phyloP scores from a whole-genome alignment of 2,113 vertebrate genomes.

The Anas platyrhynchos region DNA sequence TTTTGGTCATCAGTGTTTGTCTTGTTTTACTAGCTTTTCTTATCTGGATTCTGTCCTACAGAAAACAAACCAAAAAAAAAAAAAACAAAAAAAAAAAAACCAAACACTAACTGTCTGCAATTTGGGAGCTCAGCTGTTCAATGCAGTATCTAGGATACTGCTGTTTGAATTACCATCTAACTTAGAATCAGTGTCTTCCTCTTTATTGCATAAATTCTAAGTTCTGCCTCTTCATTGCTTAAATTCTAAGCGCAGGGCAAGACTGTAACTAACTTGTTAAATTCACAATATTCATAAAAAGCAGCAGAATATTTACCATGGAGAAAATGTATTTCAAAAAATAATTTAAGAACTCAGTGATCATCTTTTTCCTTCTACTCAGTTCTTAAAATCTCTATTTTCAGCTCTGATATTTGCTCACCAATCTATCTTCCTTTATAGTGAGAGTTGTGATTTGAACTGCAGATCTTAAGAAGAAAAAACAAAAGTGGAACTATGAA shows the following conservation, averaged over 20 bases:
- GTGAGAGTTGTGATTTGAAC: background rate
- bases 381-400: background rate
- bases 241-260: background rate
- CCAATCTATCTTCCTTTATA: background rate
- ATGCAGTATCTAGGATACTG: background rate
- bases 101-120: too few relatives aligned
- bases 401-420: background rate
- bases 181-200: accelerated
- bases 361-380: background rate
- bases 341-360: background rate
- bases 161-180: background rate
- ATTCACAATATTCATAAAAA: background rate
- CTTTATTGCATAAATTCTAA: too few relatives aligned
- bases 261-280: background rate
- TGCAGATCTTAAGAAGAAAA: background rate
- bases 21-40: background rate
- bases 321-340: background rate
- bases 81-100: too few relatives aligned
- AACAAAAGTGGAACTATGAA: background rate
- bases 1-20: background rate
- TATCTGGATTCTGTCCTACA: background rate
- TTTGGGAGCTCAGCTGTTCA: background rate
- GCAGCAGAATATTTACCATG: background rate
- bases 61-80: too few relatives aligned
- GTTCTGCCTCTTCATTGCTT: background rate